Evolutionary conservation across 2,113 vertebrate genomes (phyloP), one percentile per base, ranked within the genome.

Genomic region (Mystacornis crossleyi): DNA sequence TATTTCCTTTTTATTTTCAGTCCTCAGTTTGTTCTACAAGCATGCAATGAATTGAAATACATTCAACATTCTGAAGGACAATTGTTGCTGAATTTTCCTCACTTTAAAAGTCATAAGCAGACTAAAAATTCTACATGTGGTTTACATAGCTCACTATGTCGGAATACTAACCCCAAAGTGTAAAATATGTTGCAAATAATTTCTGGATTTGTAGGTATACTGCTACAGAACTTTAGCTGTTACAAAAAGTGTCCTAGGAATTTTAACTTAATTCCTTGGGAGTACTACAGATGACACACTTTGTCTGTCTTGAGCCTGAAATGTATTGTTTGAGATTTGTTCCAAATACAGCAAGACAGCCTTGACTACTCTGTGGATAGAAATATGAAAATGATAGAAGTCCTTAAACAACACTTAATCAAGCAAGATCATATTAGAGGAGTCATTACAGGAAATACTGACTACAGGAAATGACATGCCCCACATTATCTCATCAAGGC

Each of bases 391-490:
- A 34, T 55, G 34, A 80, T 23, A 88, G 28, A 92, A 50, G 80
- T 34, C 8, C 18, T 96, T 80, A 94, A 74, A 70, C 34, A 90
- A 72, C 75, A 77, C 24, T 64, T 94, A 79, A 31, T 80, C 70
- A 20, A 71, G 60, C n/a, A 55, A 70, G 69, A 88, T 77, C 40
- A 19, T 64, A 92, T 88, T 90, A 33, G 65, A 50, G 53, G 71
- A 91, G 93, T 87, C 65, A 77, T 93, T 95, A 58, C 71, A 93
- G 83, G 86, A 95, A 93, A 94, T 95, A 97, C 4, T 90, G 90
- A 88, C 92, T 88, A 33, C 64, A 93, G 92, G 74, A 97, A 94
- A 90, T 71, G 5, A 83, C 75, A 70, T 66, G 78, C 31, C 29
- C 62, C 64, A 70, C 34, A 74, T 86, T 91, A 81, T 83, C 71